Evolutionary conservation across 2,888 invertebrate genomes (phyloP).

Genomic region (Eulithis prunata): DNA sequence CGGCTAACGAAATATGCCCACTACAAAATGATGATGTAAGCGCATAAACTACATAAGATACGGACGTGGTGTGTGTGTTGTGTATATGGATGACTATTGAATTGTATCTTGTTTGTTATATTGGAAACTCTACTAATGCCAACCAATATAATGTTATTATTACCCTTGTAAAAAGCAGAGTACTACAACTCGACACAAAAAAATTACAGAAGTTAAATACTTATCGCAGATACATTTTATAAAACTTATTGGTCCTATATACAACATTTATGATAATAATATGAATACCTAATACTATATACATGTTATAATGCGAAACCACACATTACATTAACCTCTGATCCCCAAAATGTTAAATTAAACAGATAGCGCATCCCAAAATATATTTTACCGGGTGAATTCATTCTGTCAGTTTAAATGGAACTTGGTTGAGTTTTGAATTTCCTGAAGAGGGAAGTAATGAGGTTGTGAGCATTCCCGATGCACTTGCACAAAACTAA

Average conservation of each 20-base stretch:
- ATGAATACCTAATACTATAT: neutral
- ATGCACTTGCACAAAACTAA: constrained; percentile 74
- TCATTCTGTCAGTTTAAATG: constrained; percentile 43
- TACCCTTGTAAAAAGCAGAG: too few species aligned
- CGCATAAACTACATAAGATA: constrained; percentile 9
- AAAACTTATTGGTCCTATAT: too few species aligned
- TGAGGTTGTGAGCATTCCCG: constrained; percentile 65
- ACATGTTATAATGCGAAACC: constrained; percentile 12
- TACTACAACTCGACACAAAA: too few species aligned
- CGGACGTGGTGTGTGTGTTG: neutral
- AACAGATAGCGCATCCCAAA: constrained; percentile 18
- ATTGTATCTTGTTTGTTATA: constrained; percentile 1
- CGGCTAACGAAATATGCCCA: constrained; percentile 31
- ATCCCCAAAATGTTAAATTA: constrained; percentile 22
- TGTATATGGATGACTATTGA: neutral
- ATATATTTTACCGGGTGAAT: constrained; percentile 34
- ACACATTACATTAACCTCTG: neutral
- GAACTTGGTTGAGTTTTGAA: constrained; percentile 50
- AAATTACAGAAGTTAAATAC: too few species aligned
- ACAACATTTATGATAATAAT: neutral
- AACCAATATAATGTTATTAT: too few species aligned
- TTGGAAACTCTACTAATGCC: neutral
- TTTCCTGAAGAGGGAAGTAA: constrained; percentile 60
- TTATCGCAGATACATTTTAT: too few species aligned
- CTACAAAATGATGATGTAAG: constrained; percentile 25